Base-by-base conservation (phyloP, 2,888 invertebrate genomes). In the Entomobrya proxima region DNA sequence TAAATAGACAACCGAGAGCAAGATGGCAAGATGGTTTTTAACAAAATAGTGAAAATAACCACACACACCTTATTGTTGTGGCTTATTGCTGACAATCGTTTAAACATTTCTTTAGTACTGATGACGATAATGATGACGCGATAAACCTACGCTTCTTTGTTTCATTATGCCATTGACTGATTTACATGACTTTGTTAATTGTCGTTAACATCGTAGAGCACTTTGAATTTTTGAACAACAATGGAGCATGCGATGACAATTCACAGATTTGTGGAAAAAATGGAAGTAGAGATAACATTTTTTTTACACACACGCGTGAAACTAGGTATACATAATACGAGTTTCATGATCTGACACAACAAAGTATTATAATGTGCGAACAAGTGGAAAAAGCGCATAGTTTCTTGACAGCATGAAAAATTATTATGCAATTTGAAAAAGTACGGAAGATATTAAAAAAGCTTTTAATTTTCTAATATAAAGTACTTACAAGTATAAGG, bases 401-500 rank as follows among this genome's bases (percentile, higher is more conserved):
- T 78, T 30, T 47, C 64, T 40, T 47, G 5, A 47, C 18, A 76
- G 18, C 21, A 6, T 44, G 1, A 72, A 18, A 72, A 74, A 72
- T 40, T 13, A 40, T 69, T 69, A 69, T 44, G 69, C 69, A 69
- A 74, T 74, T 74, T 69, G 2, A 35, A 52, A 52, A 74, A n/a
- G n/a, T 47, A 35, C 47, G 76, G 76, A 76, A 76, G 55, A 37
- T 58, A 27, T 50, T 72, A 58, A 44, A 7, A 79, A 67, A 30
- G 40, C 9, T 67, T 67, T 58, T n/a, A n/a, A n/a, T n/a, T n/a
- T n/a, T n/a, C n/a, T n/a, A n/a, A n/a, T n/a, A n/a, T n/a, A n/a
- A 30, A 1, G 2, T 21, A 85, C 85, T 79, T 85, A 85, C 85
- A 74, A 21, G 75, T 18, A 44, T 75, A 58, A 15, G 85, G 85